phyloP scores from a whole-genome alignment of 2,888 invertebrate species.

The Meganola albula region DNA sequence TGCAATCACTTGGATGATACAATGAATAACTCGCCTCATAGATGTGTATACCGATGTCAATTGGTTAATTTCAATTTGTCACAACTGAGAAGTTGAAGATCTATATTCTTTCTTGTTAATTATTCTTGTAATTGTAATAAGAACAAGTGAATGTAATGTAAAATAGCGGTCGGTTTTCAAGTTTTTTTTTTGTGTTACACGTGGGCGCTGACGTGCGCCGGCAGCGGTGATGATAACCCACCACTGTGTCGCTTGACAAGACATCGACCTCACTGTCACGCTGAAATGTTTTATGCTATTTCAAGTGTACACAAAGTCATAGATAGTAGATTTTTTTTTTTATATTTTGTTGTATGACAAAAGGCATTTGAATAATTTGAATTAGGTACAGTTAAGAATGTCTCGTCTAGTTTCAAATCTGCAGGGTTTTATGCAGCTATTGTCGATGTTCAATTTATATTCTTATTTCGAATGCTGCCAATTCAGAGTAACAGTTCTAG shows the following conservation, averaged over 20 bases:
- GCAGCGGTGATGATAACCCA: conserved; percentile 8
- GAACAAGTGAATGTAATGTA: conserved; percentile 12
- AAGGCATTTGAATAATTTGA: no score
- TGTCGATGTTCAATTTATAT: no score
- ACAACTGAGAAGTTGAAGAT: no score
- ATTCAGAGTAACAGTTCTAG: conserved; percentile 38
- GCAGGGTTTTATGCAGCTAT: no score
- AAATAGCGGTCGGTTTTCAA: conserved; percentile 14
- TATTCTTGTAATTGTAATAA: no score
- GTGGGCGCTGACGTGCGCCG: conserved; percentile 12
- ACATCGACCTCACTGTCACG: conserved; percentile 23
- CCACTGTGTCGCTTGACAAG: conserved; percentile 11
- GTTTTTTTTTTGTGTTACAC: conserved; percentile 9
- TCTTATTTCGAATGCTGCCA: no score
- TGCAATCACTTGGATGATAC: conserved; percentile 12
- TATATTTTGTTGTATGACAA: no score
- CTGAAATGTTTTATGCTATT: conserved; percentile 34
- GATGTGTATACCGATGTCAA: conserved; percentile 31
- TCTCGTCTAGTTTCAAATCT: no score
- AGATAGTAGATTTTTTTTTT: no score
- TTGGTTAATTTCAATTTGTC: conserved; percentile 26
- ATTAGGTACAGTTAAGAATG: no score
- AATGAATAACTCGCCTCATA: conserved; percentile 20
- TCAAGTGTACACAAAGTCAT: no score
- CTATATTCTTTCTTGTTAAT: no score